Evolutionary conservation across 2,113 vertebrate genomes (phyloP).

Genomic region (Gobiocypris rarus): DNA sequence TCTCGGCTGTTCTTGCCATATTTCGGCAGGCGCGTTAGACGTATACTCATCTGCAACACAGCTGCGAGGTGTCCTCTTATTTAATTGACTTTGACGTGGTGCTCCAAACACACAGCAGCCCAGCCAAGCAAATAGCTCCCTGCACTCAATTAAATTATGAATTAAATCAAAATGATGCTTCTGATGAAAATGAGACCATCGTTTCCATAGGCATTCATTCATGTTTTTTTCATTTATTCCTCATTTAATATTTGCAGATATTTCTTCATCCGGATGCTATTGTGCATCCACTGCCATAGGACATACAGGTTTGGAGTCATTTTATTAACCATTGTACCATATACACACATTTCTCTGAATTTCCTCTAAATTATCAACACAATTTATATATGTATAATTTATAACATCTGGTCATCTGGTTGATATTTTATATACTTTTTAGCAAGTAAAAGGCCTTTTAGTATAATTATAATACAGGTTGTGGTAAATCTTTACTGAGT

Average conservation of each 20-base stretch:
- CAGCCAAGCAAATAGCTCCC: not conserved
- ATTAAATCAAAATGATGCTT: no score
- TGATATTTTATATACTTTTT: no score
- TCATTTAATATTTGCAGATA: not conserved
- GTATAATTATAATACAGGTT: no score
- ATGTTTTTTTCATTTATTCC: not conserved
- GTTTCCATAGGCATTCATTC: not conserved
- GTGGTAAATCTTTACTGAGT: no score
- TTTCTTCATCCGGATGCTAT: not conserved
- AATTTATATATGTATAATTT: no score
- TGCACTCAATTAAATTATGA: conserved; percentile 15
- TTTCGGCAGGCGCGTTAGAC: conserved; percentile 22
- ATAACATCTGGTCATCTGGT: no score
- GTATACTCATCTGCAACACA: conserved; percentile 43
- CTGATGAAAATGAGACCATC: not conserved
- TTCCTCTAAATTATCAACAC: no score
- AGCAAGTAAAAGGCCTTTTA: no score
- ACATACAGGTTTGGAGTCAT: not conserved
- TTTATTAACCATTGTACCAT: not conserved
- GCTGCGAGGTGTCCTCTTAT: conserved; percentile 31
- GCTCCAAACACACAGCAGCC: conserved; percentile 1
- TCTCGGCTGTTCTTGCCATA: conserved; percentile 1
- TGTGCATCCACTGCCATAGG: not conserved
- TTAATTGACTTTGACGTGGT: conserved; percentile 33
- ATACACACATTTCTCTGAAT: no score